Percentiles rank a stretch among this genome's conserved stretches.
These are phyloP conservation scores for Barypeithes pellucidus DNA, from an alignment of 2,888 invertebrate species.

Conservation along the genomic window DNA sequence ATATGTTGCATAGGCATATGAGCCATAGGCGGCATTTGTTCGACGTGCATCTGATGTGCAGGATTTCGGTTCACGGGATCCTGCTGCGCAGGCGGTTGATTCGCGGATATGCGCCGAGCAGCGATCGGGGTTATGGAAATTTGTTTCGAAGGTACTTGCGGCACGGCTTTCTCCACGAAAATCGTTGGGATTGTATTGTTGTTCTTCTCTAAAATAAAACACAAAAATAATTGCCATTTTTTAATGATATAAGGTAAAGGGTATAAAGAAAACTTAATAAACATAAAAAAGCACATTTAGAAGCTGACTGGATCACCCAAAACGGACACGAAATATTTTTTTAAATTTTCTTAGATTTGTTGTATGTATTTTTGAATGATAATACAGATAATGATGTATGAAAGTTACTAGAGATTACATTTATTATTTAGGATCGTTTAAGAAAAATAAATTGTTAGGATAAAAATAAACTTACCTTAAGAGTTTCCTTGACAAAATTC, in stretches of 20 bases:
- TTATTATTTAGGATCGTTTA: too few species aligned
- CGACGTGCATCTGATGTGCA: not conserved
- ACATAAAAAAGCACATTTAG: conserved; percentile 20
- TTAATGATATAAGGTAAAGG: not conserved
- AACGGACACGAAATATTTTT: not conserved
- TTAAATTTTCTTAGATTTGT: not conserved
- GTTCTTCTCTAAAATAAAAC: conserved; percentile 13
- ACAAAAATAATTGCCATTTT: not conserved
- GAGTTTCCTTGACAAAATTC: too few species aligned
- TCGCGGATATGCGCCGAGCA: not conserved
- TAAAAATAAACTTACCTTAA: too few species aligned
- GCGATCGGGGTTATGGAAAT: not conserved
- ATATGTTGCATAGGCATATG: not conserved
- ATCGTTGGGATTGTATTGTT: not conserved
- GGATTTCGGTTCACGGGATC: not conserved
- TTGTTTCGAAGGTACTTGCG: not conserved
- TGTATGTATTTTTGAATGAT: not conserved
- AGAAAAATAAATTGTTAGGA: too few species aligned
- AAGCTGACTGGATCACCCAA: conserved; percentile 6
- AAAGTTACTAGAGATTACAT: not conserved
- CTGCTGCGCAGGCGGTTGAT: not conserved
- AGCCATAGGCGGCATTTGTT: not conserved
- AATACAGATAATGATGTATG: not conserved
- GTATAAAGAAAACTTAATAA: not conserved
- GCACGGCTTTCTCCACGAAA: not conserved